Evolutionary conservation across 1,140 invertebrate genomes (phyloP), one percentile per base, ranked within the genome.

Genomic region (Sitophilus oryzae): DNA sequence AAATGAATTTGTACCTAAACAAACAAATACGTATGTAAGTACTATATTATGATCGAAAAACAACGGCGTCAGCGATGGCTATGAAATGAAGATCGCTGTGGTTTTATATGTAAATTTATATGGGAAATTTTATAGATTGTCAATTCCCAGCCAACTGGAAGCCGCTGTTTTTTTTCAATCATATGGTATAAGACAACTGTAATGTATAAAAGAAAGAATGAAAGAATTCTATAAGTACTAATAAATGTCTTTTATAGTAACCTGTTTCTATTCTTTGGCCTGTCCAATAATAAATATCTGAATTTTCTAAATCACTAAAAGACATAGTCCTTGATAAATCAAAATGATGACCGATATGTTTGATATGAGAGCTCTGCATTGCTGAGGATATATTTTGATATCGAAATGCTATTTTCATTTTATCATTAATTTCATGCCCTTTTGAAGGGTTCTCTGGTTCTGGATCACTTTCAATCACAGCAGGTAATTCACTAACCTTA

Each of bases 361-460:
- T 60, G 35, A 53, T 53, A 55, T 47, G 37, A 21, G 65, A 57
- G 14, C 51, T 52, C 40, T 70, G 56, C 8, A 18, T 35, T n/a
- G 60, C 64, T 30, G 79, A 81, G n/a, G 62, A 81, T 63, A 89
- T 75, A 59, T 86, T 82, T 65, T 88, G 82, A 72, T 93, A 93
- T 43, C 89, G 77, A 85, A 89, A 93, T 4, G 90, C 89, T 69
- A 93, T 92, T 66, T 85, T 84, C 81, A 92, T 83, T 58, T 84
- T 77, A 42, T 83, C 77, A 49, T 74, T 67, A 42, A 47, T 37
- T 21, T 63, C 61, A 40, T 72, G 70, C n/a, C 71, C 72, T 43
- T 72, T 69, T 52, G 74, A 73, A 38, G 37, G 54, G 60, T 58
- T 14, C 10, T 51, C 20, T 56, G 47, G 50, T 44, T 65, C 59